phyloP scores from a whole-genome alignment of 2,113 vertebrate species.

The Gymnarchus niloticus region DNA sequence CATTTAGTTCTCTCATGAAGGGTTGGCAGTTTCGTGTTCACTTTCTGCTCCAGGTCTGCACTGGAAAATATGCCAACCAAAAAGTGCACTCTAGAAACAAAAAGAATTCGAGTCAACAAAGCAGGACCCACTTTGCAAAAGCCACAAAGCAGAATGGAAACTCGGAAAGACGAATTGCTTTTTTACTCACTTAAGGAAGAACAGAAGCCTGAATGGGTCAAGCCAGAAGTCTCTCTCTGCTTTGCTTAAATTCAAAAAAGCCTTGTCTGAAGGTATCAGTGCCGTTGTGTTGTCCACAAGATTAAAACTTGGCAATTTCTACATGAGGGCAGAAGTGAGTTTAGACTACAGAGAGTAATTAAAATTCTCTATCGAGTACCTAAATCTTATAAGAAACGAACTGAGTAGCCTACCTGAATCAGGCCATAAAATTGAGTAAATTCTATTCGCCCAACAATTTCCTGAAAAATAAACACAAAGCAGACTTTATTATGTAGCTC shows the following conservation, averaged over 20 bases:
- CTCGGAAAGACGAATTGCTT: background rate
- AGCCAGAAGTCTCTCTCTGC: constrained; percentile 66
- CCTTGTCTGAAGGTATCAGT: constrained; percentile 66
- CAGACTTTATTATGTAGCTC: background rate
- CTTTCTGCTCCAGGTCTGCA: constrained; percentile 63
- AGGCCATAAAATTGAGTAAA: constrained; percentile 61
- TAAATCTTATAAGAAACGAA: background rate
- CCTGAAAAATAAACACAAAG: constrained; percentile 54
- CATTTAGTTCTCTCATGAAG: constrained; percentile 65
- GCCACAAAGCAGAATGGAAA: background rate
- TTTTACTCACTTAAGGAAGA: constrained; percentile 67
- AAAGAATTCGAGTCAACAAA: background rate
- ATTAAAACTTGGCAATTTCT: constrained; percentile 35
- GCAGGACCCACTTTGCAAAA: constrained; percentile 20
- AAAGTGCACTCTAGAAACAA: constrained; percentile 71
- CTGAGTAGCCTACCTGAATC: constrained; percentile 63
- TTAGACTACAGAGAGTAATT: background rate
- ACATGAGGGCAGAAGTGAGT: background rate
- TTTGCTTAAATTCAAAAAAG: constrained; percentile 56
- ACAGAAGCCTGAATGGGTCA: constrained; percentile 56
- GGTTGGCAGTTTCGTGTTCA: constrained; percentile 61
- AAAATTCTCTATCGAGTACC: background rate
- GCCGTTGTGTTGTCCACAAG: constrained; percentile 69
- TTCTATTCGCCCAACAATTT: constrained; percentile 65
- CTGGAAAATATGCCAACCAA: constrained; percentile 65